Evolutionary conservation across 2,113 vertebrate genomes (phyloP).

Genomic region (Oplegnathus fasciatus): DNA sequence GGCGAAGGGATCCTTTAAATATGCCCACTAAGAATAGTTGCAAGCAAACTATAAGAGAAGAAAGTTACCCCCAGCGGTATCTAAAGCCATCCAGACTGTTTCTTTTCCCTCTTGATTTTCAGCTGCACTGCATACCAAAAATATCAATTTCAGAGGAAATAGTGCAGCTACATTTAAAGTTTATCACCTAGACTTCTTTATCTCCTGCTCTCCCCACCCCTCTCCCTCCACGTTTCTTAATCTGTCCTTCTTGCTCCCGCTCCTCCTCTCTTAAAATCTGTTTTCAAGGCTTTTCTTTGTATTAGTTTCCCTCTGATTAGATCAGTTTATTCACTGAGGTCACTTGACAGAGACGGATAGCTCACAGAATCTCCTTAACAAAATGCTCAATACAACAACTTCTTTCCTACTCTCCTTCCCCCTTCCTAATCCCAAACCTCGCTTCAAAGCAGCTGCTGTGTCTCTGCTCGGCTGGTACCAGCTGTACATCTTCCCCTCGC

Average conservation of each 20-base stretch:
- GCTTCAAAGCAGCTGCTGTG: constrained; percentile 41
- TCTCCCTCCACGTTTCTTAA: constrained; percentile 39
- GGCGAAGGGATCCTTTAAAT: too few relatives aligned
- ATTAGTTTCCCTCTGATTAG: constrained; percentile 49
- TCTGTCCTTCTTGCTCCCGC: constrained; percentile 34
- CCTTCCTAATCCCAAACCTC: constrained; percentile 15
- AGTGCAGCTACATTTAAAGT: constrained; percentile 10
- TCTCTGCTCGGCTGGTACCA: constrained; percentile 33
- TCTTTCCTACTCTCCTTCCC: background rate
- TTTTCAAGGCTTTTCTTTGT: constrained; percentile 30
- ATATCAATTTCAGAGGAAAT: constrained; percentile 23
- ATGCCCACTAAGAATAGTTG: too few relatives aligned
- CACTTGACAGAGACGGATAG: constrained; percentile 44
- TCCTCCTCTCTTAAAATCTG: constrained; percentile 20
- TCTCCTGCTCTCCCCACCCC: constrained; percentile 10
- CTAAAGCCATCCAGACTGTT: background rate
- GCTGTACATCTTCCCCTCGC: constrained; percentile 27
- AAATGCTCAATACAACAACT: background rate
- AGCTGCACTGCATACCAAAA: constrained; percentile 3
- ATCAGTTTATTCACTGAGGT: constrained; percentile 43
- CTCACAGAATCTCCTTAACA: constrained; percentile 18
- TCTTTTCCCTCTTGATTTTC: background rate
- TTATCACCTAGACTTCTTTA: constrained; percentile 45
- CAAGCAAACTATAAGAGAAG: background rate
- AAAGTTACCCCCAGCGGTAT: background rate